Conservation (phyloP, 2,113 vertebrate species). For the Meriones unguiculatus region DNA sequence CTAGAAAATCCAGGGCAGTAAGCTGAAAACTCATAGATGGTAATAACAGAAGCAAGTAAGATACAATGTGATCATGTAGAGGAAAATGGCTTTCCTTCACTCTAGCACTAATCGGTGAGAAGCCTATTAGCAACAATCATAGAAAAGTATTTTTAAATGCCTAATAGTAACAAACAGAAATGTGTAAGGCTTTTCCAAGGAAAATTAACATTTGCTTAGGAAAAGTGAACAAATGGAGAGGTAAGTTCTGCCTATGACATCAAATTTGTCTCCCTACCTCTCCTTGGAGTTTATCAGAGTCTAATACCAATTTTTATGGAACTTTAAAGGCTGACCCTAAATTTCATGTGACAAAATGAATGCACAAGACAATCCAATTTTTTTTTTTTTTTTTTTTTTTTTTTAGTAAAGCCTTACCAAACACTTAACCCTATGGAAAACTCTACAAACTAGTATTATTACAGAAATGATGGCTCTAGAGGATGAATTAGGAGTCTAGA, state of each 20-base stretch:
- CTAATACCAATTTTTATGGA: neutral
- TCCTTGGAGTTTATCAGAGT: neutral
- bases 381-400: neutral
- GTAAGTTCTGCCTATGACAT: neutral
- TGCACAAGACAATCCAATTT: neutral
- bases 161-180: neutral
- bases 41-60: neutral
- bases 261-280: neutral
- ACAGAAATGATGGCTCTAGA: neutral
- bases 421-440: neutral
- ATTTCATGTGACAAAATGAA: conserved; percentile 4
- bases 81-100: neutral
- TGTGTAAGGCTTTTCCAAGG: neutral
- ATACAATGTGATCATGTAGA: neutral
- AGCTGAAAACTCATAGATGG: neutral
- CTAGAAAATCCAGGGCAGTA: neutral
- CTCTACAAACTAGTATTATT: neutral
- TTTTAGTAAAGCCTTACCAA: neutral
- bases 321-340: neutral
- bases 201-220: neutral
- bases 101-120: neutral
- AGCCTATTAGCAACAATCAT: neutral
- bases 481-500: neutral
- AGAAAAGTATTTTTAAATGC: neutral
- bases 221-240: neutral